Percentiles rank a stretch among this genome's conserved stretches.
phyloP scores from a whole-genome alignment of 1,140 invertebrate genomes.

The Hirudo medicinalis region DNA sequence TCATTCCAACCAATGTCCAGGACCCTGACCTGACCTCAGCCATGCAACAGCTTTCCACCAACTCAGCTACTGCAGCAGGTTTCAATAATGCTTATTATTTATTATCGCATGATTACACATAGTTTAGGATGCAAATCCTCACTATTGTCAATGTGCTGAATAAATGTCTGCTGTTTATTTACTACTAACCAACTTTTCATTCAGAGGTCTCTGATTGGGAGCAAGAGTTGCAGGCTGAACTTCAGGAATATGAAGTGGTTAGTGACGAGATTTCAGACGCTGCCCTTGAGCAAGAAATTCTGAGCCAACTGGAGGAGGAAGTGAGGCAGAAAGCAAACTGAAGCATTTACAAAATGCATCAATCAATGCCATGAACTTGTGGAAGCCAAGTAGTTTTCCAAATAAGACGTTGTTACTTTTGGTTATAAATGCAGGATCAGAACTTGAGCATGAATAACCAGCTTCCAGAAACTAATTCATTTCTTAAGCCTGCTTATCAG shows the following conservation, averaged over 20 bases:
- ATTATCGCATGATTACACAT: background rate
- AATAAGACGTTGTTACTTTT: no score
- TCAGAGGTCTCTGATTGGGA: slow-evolving; percentile 64
- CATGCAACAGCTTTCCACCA: slow-evolving; percentile 6
- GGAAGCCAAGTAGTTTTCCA: no score
- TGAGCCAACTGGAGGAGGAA: slow-evolving; percentile 40
- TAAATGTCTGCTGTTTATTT: background rate
- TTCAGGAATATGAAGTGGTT: slow-evolving; percentile 81
- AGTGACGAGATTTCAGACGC: slow-evolving; percentile 45
- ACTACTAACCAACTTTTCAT: background rate
- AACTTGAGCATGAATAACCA: no score
- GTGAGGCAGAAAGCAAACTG: background rate
- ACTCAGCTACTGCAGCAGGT: slow-evolving; percentile 1
- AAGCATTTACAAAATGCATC: background rate
- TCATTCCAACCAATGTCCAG: slow-evolving; percentile 34
- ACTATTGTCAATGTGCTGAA: background rate
- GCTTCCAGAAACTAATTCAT: no score
- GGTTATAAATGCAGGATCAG: no score
- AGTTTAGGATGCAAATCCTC: background rate
- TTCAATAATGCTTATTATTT: background rate
- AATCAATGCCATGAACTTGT: background rate
- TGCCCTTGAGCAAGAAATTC: slow-evolving; percentile 50
- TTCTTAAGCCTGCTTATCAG: no score
- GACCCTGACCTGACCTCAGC: slow-evolving; percentile 37
- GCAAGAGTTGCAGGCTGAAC: slow-evolving; percentile 74